Evolutionary conservation across 1,140 invertebrate genomes (phyloP).

Genomic region (Dolichoris vasculosae): DNA sequence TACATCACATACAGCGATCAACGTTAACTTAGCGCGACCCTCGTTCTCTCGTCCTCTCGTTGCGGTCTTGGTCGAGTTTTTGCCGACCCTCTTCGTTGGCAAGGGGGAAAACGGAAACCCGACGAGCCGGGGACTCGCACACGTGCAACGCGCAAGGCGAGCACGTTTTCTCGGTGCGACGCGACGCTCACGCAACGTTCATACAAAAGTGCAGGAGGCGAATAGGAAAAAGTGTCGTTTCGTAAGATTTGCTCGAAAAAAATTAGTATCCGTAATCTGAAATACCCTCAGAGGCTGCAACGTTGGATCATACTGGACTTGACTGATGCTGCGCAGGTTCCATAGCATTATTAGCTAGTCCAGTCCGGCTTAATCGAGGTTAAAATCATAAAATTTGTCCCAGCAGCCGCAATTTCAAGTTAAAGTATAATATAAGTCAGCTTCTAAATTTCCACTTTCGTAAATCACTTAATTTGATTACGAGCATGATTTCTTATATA

Average conservation of each 20-base stretch:
- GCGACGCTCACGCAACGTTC: background rate
- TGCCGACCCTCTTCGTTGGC: background rate
- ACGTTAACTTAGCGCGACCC: too few species aligned
- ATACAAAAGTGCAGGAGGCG: background rate
- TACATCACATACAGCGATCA: too few species aligned
- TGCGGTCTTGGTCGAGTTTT: background rate
- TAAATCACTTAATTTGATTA: background rate
- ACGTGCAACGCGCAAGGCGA: slow-evolving; percentile 41
- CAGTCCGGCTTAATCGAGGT: background rate
- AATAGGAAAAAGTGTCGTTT: background rate
- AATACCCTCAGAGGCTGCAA: background rate
- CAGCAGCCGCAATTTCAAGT: too few species aligned
- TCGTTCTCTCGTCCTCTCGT: too few species aligned
- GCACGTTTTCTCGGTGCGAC: slow-evolving; percentile 35
- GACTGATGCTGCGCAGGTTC: slow-evolving; percentile 24
- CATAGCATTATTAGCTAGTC: slow-evolving; percentile 32
- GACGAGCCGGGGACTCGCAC: background rate
- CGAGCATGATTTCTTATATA: background rate
- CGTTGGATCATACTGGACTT: slow-evolving; percentile 17
- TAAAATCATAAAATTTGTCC: slow-evolving; percentile 26
- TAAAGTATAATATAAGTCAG: background rate
- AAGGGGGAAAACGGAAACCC: slow-evolving; percentile 20
- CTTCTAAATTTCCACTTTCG: background rate
- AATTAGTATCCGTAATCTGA: background rate
- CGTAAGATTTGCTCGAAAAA: too few species aligned